Conservation (phyloP, 2,888 invertebrate genomes). For the Augochlorella aurata region DNA sequence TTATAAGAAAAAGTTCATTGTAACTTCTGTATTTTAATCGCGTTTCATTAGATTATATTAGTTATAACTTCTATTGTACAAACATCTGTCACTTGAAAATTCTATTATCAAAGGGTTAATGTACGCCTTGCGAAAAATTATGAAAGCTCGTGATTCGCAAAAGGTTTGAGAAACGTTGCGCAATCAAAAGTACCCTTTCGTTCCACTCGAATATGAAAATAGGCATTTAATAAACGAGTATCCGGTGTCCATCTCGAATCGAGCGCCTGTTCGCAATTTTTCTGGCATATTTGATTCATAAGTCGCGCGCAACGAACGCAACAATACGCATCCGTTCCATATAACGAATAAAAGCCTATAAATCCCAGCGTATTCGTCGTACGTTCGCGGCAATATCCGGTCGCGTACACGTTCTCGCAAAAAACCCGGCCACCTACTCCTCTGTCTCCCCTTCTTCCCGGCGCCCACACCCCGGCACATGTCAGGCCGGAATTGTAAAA, state of each 20-base stretch:
- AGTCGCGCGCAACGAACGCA: constrained; percentile 30
- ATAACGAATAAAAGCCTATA: constrained; percentile 57
- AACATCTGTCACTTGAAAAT: too few species aligned
- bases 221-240: constrained; percentile 15
- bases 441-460: background rate
- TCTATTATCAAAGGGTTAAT: too few species aligned
- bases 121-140: too few species aligned
- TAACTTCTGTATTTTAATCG: too few species aligned
- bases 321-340: constrained; percentile 46
- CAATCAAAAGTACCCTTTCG: too few species aligned
- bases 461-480: background rate
- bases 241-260: background rate
- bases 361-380: constrained; percentile 40
- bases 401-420: constrained; percentile 28
- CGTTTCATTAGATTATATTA: too few species aligned
- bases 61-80: too few species aligned
- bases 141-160: too few species aligned
- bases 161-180: too few species aligned
- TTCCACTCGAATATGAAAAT: background rate
- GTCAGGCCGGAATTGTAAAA: constrained; percentile 42
- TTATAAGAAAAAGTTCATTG: too few species aligned
- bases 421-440: constrained; percentile 27
- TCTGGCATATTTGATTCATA: constrained; percentile 39
- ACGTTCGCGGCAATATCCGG: constrained; percentile 42
- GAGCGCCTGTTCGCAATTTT: constrained; percentile 1